Evolutionary conservation across 2,113 vertebrate genomes (phyloP).

Genomic region (Hydropotes inermis): DNA sequence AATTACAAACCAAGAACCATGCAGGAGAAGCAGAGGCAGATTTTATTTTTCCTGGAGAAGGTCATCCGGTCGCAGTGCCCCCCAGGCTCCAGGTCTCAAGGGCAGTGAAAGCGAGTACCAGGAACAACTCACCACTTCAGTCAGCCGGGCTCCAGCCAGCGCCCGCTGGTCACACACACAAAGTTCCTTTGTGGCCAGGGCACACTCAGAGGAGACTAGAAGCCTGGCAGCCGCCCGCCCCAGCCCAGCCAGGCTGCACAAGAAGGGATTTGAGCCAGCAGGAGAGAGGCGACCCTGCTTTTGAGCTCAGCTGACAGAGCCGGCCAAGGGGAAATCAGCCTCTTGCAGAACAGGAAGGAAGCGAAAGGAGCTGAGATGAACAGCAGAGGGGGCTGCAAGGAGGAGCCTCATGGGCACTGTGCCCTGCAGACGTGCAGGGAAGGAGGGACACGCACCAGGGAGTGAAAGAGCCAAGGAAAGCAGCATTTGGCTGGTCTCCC

Average conservation of each 20-base stretch:
- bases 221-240: neutral
- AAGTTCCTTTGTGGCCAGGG: neutral
- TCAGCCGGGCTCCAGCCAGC: neutral
- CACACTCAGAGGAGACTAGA: neutral
- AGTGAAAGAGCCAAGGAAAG: neutral
- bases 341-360: conserved; percentile 47
- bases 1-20: neutral
- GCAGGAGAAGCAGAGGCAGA: neutral
- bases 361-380: neutral
- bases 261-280: neutral
- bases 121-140: neutral
- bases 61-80: neutral
- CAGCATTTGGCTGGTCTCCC: neutral
- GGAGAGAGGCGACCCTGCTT: neutral
- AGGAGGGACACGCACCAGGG: accelerated
- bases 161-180: neutral
- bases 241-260: neutral
- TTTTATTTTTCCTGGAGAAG: neutral
- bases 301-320: neutral
- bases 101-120: neutral
- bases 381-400: neutral
- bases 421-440: neutral
- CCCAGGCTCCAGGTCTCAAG: neutral
- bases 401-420: neutral
- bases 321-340: conserved; percentile 16